Base-by-base conservation (phyloP, 2,113 vertebrate species). In the Semnopithecus entellus region DNA sequence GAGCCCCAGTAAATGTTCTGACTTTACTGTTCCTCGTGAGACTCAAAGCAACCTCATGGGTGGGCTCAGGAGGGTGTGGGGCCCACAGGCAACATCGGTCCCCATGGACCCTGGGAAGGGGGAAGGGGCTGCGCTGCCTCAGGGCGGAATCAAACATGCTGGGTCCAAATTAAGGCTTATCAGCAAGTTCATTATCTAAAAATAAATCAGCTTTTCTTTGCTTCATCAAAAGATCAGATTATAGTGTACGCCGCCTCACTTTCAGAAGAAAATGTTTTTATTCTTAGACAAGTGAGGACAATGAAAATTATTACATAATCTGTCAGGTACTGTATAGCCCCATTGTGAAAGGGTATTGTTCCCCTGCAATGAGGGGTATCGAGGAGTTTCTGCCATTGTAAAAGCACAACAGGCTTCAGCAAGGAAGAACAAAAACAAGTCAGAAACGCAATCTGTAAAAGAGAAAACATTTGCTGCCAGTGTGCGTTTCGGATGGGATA, bases 201-300 rank as follows among this genome's bases (percentile, higher is more conserved):
- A 92, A 97, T 97, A 95, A 89, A 79, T n/a, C 94, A 50, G 91
- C 83, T 96, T 96, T 90, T 89, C 97, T 93, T 70, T 64, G 75
- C 95, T 95, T 92, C 93, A 55, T 96, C 88, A 94, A 70, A 94
- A 94, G 91, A 94, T 84, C 73, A 85, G 95, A 87, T 94, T 95
- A 92, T 80, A 88, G 91, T 38, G 70, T 30, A 30, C 0, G 14
- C 80, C 0, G 43, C 83, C 82, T 96, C 55, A 64, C 92, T 76
- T 59, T 70, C 70, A 90, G 92, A 90, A 95, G 73, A 87, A 82
- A 90, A 61, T 88, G 68, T 79, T 94, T 94, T 84, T 85, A 94
- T 88, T 75, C 84, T 94, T 17, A 92, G 88, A 84, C 70, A 40
- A 80, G n/a, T 12, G n/a, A 95, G 68, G 88, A 95, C 84, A 72